Percentiles rank a stretch among this genome's conserved stretches.
Conservation (phyloP, 1,140 invertebrate species). For the Fopius arisanus region DNA sequence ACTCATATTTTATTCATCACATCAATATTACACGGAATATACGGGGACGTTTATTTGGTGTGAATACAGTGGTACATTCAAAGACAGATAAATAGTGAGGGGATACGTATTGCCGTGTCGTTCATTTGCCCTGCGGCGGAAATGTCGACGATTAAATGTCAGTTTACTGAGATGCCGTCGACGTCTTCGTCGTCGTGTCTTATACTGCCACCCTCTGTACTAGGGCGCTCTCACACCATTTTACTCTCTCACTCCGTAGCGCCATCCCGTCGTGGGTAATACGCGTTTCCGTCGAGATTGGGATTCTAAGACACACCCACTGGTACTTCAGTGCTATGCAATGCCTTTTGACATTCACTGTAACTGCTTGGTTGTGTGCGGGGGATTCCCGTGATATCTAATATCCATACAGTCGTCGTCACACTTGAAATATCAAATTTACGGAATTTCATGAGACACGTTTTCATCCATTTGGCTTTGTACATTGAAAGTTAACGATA, state of each 20-base stretch:
- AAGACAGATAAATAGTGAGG: not conserved
- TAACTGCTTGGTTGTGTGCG: not conserved
- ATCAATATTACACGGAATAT: constrained; percentile 1
- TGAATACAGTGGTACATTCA: not conserved
- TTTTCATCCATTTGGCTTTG: not conserved
- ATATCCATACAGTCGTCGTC: constrained; percentile 12
- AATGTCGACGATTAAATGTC: constrained; percentile 35
- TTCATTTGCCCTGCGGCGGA: constrained; percentile 21
- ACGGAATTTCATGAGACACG: constrained; percentile 4
- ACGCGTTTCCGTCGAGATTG: constrained; percentile 29
- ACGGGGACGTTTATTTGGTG: constrained; percentile 1
- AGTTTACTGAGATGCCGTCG: constrained; percentile 28
- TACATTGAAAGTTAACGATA: constrained; percentile 13
- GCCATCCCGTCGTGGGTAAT: constrained; percentile 17
- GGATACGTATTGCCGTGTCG: constrained; percentile 10
- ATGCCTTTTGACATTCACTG: constrained; percentile 13
- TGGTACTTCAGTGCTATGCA: not conserved
- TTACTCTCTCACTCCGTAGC: not conserved
- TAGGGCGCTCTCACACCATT: not conserved
- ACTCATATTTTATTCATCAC: not conserved
- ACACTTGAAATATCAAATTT: constrained; percentile 12
- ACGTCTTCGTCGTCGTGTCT: not conserved
- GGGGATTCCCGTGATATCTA: not conserved
- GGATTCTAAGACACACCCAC: constrained; percentile 26
- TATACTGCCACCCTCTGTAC: not conserved